Conservation (phyloP, 2,888 invertebrate species). For the Xanthostigma xanthostigma region DNA sequence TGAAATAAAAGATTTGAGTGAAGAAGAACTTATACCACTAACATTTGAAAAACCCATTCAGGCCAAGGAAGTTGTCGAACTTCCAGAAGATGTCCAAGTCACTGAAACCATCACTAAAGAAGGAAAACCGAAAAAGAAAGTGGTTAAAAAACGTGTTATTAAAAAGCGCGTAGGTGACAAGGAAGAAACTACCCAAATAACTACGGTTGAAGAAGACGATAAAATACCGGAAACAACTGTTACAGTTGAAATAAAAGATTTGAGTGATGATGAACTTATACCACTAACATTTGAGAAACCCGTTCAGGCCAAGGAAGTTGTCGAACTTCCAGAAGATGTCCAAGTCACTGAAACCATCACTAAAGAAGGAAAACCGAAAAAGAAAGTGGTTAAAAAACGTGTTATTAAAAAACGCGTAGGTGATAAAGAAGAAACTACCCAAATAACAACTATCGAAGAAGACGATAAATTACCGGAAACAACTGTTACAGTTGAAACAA, state of each 20-base stretch:
- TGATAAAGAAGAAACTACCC: slow-evolving; percentile 22
- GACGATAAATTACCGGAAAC: slow-evolving; percentile 24
- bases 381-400: slow-evolving; percentile 20
- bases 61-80: no score
- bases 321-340: slow-evolving; percentile 23
- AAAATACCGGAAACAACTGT: slow-evolving; percentile 26
- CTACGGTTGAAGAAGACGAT: slow-evolving; percentile 24
- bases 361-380: slow-evolving; percentile 20
- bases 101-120: slow-evolving; percentile 17
- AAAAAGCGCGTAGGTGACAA: slow-evolving; percentile 21
- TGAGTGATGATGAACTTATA: slow-evolving; percentile 7
- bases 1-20: background rate
- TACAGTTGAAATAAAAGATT: slow-evolving; percentile 16
- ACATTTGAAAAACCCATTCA: no score
- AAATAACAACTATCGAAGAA: slow-evolving; percentile 28
- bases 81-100: slow-evolving; percentile 19
- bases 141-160: slow-evolving; percentile 21
- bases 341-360: slow-evolving; percentile 23
- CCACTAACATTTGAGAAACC: slow-evolving; percentile 8
- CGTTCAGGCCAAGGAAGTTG: slow-evolving; percentile 5
- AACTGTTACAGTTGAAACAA: slow-evolving; percentile 22
- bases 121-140: slow-evolving; percentile 19
- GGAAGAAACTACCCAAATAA: slow-evolving; percentile 24
- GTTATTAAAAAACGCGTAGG: slow-evolving; percentile 20
- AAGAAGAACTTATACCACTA: no score